These are phyloP conservation scores for Sebastes schlegelii DNA, from an alignment of 2,113 vertebrate genomes.

Conservation along the genomic window DNA sequence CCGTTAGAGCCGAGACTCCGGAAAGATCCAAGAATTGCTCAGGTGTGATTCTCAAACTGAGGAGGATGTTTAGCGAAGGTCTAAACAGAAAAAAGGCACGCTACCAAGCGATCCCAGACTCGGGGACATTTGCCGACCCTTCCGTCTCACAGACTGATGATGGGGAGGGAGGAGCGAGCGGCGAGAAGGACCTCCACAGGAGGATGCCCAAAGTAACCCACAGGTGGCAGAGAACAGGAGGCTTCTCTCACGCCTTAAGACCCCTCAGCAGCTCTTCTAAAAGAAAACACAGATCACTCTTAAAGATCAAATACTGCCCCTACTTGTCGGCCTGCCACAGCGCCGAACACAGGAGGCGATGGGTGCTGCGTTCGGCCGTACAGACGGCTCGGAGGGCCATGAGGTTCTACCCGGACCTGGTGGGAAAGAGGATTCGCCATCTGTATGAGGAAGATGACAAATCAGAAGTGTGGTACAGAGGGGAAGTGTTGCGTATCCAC, in stretches of 20 bases:
- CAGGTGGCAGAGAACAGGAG: constrained; percentile 38
- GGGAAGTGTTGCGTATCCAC: constrained; percentile 83
- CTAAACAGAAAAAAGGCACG: constrained; percentile 44
- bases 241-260: constrained; percentile 47
- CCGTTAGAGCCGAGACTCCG: constrained; percentile 1
- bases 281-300: constrained; percentile 58
- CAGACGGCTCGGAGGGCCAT: constrained; percentile 58
- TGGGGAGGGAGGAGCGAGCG: background rate
- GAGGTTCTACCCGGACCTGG: constrained; percentile 82
- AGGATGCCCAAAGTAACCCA: constrained; percentile 17
- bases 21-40: constrained; percentile 55
- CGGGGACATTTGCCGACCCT: background rate
- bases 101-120: constrained; percentile 70
- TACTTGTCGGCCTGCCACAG: constrained; percentile 73
- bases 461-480: constrained; percentile 85
- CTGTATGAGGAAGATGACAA: constrained; percentile 89
- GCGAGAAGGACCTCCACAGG: constrained; percentile 3
- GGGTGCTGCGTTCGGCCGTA: constrained; percentile 81
- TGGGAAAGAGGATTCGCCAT: constrained; percentile 86
- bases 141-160: constrained; percentile 18
- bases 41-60: constrained; percentile 81
- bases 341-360: constrained; percentile 70
- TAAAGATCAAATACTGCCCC: constrained; percentile 82
- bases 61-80: constrained; percentile 63
- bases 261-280: constrained; percentile 63